Conservation (phyloP, 1,140 invertebrate genomes). For the Sminthurides bifidus region DNA sequence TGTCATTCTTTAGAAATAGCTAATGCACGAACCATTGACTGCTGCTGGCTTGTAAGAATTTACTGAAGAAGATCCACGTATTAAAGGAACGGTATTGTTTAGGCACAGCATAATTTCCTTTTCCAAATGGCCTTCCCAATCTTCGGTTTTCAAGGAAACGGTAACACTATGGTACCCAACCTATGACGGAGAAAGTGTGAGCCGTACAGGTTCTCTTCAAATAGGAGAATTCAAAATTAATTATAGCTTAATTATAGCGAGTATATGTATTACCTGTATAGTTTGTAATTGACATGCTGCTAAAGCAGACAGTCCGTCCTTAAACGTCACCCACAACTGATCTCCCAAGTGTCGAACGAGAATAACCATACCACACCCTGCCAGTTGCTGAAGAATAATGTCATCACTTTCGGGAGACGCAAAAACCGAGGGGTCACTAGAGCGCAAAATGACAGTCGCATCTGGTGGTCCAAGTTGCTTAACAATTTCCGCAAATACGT, state of each 20-base stretch:
- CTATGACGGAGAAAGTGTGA: slow-evolving; percentile 36
- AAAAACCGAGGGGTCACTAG: slow-evolving; percentile 35
- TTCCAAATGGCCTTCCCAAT: slow-evolving; percentile 68
- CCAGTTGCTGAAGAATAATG: slow-evolving; percentile 56
- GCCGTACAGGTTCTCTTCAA: no score
- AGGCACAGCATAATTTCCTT: slow-evolving; percentile 70
- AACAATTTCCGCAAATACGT: slow-evolving; percentile 72
- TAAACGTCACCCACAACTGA: slow-evolving; percentile 79
- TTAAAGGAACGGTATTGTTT: slow-evolving; percentile 64
- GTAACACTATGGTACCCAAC: slow-evolving; percentile 55
- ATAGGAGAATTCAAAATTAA: no score
- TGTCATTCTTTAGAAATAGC: neutral
- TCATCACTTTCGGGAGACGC: slow-evolving; percentile 61
- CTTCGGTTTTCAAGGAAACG: slow-evolving; percentile 65
- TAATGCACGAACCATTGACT: neutral
- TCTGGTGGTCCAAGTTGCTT: slow-evolving; percentile 82
- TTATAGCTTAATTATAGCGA: no score
- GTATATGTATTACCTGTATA: slow-evolving; percentile 32
- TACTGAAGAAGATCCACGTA: slow-evolving; percentile 25
- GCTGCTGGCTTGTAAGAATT: neutral
- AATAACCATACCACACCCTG: slow-evolving; percentile 70
- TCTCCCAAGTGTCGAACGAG: slow-evolving; percentile 81
- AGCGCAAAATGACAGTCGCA: slow-evolving; percentile 70
- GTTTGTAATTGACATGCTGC: slow-evolving; percentile 46
- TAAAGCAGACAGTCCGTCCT: slow-evolving; percentile 69